Base-by-base conservation (phyloP, 2,888 invertebrate genomes). In the Heteromyza rotundicornis region DNA sequence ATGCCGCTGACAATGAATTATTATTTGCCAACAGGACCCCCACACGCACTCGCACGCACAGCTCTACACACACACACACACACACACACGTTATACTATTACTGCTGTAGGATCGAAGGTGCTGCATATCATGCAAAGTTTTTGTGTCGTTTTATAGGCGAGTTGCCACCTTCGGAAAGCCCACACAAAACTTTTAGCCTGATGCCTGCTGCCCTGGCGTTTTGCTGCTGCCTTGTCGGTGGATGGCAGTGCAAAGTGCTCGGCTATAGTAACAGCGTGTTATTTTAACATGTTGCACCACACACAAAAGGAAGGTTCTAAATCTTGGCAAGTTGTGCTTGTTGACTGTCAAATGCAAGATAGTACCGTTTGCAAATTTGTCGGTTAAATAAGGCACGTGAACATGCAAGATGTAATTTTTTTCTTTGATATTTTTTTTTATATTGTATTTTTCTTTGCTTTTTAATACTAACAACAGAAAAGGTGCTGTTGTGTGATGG, bases 1-100 rank as follows among this genome's bases (percentile, higher is more conserved):
- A 14, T 40, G 17, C 3, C 32, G 20, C 36, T 54, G 54, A 35
- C 54, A 35, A 17, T 54, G 54, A 54, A 54, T 54, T 54, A 54
- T 54, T 35, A 54, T 54, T 54, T 54, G 54, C 54, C n/a, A 54
- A 40, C 27, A 40, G 40, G 40, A 40, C 40, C 40, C 40, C 40
- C 40, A 7, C 40, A 40, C 27, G 10, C 27, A 27, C 27, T n/a
- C 14, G 14, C 40, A 40, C 10, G 14, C 40, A 40, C n/a, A n/a
- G 2, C 10, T n/a, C 40, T n/a, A 40, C 40, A n/a, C 40, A 40
- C n/a, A 40, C 40, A 3, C 40, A 40, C 40, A 40, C 40, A n/a
- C 40, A 40, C 40, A n/a, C n/a, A n/a, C n/a, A n/a, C n/a, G n/a
- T n/a, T n/a, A n/a, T n/a, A n/a, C n/a, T n/a, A n/a, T n/a, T n/a